Evolutionary conservation across 2,888 invertebrate species (phyloP).

Genomic region (Ariolimax columbianus): DNA sequence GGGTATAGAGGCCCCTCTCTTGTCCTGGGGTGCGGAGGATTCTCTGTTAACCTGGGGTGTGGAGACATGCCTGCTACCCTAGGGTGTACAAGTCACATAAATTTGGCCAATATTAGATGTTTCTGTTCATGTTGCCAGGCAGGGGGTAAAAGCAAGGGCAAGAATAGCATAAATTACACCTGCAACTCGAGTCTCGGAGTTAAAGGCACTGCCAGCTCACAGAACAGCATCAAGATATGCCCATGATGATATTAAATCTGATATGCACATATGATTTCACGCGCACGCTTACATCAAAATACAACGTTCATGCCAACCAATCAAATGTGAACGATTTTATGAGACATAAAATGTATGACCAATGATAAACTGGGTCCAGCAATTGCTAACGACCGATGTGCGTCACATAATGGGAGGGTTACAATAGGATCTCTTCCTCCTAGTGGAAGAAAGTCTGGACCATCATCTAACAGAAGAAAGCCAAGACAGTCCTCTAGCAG

Average conservation of each 20-base stretch:
- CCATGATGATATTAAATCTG: background rate
- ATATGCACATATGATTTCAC: background rate
- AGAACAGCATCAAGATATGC: constrained; percentile 22
- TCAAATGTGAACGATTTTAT: background rate
- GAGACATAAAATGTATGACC: no score
- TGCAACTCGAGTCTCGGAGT: background rate
- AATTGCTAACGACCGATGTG: no score
- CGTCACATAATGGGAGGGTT: no score
- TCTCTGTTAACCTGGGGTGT: no score
- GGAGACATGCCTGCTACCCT: no score
- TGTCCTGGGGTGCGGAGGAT: no score
- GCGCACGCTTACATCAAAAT: background rate
- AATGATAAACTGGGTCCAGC: no score
- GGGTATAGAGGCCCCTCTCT: no score
- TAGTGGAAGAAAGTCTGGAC: no score
- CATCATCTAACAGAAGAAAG: no score
- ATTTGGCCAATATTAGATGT: background rate
- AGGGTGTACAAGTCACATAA: background rate
- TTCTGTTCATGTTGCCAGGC: background rate
- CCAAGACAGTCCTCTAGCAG: no score
- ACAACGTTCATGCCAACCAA: background rate
- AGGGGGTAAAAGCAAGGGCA: background rate
- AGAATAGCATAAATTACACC: background rate
- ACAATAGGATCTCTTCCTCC: no score
- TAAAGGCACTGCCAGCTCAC: constrained; percentile 34